Percentiles rank a stretch among this genome's conserved stretches.
phyloP scores from a whole-genome alignment of 2,888 invertebrate species.

The Drosophila mulleri region DNA sequence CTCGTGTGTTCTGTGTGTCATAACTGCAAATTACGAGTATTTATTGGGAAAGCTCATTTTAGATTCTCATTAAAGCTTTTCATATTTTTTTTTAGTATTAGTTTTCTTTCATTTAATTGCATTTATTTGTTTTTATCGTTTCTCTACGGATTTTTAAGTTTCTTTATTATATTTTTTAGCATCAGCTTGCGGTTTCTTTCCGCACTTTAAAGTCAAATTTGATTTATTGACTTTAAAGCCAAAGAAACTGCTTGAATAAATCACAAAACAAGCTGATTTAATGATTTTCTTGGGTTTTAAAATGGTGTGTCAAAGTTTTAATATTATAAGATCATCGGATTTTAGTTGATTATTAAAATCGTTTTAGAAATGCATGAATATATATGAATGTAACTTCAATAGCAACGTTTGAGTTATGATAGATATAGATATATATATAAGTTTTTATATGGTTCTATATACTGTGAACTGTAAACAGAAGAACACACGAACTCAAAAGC shows the following conservation, averaged over 20 bases:
- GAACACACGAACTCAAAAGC: constrained; percentile 56
- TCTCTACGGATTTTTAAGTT: constrained; percentile 43
- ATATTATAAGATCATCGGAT: constrained; percentile 84
- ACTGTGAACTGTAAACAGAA: constrained; percentile 38
- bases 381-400: constrained; percentile 62
- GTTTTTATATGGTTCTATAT: constrained; percentile 20
- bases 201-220: constrained; percentile 58
- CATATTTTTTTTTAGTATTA: constrained; percentile 19
- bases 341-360: constrained; percentile 72
- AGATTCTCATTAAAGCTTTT: constrained; percentile 15
- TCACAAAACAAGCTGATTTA: constrained; percentile 45
- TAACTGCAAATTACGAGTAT: constrained; percentile 37
- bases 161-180: constrained; percentile 27
- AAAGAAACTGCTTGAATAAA: constrained; percentile 38
- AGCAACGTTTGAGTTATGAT: constrained; percentile 47
- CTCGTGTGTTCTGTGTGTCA: constrained; percentile 60
- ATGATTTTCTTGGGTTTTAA: constrained; percentile 30
- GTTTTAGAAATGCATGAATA: constrained; percentile 77
- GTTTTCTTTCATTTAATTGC: constrained; percentile 18
- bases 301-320: constrained; percentile 83
- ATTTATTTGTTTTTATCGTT: constrained; percentile 39
- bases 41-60: constrained; percentile 28
- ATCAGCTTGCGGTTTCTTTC: constrained; percentile 52
- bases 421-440: constrained; percentile 9
- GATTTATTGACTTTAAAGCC: constrained; percentile 33